Base-by-base conservation (phyloP, 2,797 vertebrate species). In the Schizopygopsis malacanthus region DNA sequence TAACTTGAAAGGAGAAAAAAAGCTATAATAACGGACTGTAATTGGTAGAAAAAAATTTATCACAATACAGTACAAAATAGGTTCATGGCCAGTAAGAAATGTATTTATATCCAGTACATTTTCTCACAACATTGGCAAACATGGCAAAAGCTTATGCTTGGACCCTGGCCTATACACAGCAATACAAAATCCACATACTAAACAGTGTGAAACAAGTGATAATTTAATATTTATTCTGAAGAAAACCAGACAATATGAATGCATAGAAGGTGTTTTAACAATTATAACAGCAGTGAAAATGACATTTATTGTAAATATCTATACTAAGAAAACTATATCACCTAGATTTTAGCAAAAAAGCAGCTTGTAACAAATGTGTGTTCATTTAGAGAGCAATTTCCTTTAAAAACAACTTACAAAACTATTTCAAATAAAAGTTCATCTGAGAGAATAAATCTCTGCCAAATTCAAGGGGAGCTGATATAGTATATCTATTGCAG, bases 191-290 rank as follows among this genome's bases (percentile, higher is more conserved):
- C n/a, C 13, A 11, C 47, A 54, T 3, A 3, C 22, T 43, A 41
- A 59, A 69, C 11, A 4, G 11, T 52, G 61, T 67, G 18, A 54
- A 54, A 71, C 33, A 16, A 43, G 20, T 13, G 3, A 82, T 71
- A 28, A 71, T 43, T 56, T 70, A 41, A 41, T 11, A 78, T 56
- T 54, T n/a, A 84, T 84, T 84, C 59, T 52, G 9, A 83, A 6
- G 15, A 50, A 52, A 76, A 41, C 8, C 20, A 52, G 15, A 70
- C 39, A 70, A 84, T n/a, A 63, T 11, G 43, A 67, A 37, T 18
- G 33, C 16, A 37, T 67, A 33, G 16, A 67, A 67, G 3, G 65
- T 37, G 65, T 16, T 67, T 67, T 67, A 67, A 67, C 33, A 20
- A 20, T 18, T 39, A 82, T 8, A 67, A 67, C 16, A 67, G 25